Conservation (phyloP, 2,888 invertebrate species). For the Leptura quadrifasciata region DNA sequence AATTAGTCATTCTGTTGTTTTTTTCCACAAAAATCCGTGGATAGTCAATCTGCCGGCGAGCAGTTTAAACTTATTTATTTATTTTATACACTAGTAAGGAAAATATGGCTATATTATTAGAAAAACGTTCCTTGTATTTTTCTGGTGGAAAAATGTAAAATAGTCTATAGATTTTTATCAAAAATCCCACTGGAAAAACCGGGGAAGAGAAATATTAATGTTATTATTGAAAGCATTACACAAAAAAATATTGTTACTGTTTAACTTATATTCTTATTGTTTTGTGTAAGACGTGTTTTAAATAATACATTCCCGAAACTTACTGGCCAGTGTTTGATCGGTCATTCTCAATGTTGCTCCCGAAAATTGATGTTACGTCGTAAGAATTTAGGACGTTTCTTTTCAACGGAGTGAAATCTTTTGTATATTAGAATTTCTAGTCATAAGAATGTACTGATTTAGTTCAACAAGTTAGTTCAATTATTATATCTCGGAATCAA, state of each 20-base stretch:
- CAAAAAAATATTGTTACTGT: constrained; percentile 48
- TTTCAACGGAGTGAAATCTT: constrained; percentile 54
- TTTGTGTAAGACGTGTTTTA: constrained; percentile 49
- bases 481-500: constrained; percentile 66
- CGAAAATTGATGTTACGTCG: constrained; percentile 27
- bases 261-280: constrained; percentile 50
- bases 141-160: constrained; percentile 41
- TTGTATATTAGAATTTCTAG: constrained; percentile 70
- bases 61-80: constrained; percentile 66
- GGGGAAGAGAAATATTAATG: constrained; percentile 31
- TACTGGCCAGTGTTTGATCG: constrained; percentile 57
- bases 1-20: constrained; percentile 64
- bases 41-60: constrained; percentile 62
- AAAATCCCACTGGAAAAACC: constrained; percentile 26
- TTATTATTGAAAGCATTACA: constrained; percentile 26
- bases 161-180: constrained; percentile 25
- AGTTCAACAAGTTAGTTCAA: constrained; percentile 67
- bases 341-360: constrained; percentile 53
- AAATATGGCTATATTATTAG: constrained; percentile 47
- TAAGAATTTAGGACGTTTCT: constrained; percentile 27
- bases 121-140: constrained; percentile 37
- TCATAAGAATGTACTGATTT: constrained; percentile 72
- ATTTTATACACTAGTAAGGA: constrained; percentile 49
- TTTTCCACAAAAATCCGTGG: constrained; percentile 53
- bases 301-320: constrained; percentile 59